Evolutionary conservation across 1,140 invertebrate genomes (phyloP).

Genomic region (Hesperophylax magnus): DNA sequence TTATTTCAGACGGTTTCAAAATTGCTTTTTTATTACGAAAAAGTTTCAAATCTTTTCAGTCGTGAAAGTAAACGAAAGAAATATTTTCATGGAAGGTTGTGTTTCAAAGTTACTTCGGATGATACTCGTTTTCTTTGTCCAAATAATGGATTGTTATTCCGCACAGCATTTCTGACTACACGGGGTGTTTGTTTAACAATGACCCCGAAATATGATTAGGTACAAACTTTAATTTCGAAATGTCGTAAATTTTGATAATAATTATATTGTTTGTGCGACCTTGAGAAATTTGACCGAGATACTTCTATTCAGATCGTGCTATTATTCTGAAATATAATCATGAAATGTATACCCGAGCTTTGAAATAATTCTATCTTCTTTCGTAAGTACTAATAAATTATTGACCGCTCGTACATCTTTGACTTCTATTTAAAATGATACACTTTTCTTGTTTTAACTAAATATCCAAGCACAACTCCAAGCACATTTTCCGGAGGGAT

Average conservation of each 20-base stretch:
- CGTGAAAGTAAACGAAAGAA: conserved; percentile 8
- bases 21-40: not conserved
- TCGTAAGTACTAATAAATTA: too few relatives aligned
- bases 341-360: too few relatives aligned
- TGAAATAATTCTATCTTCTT: too few relatives aligned
- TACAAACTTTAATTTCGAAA: not conserved
- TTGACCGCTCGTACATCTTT: too few relatives aligned
- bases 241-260: not conserved
- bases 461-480: too few relatives aligned
- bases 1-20: conserved; percentile 16
- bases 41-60: not conserved
- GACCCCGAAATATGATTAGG: not conserved
- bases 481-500: too few relatives aligned
- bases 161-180: not conserved
- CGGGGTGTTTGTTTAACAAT: not conserved
- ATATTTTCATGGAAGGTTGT: conserved; percentile 5
- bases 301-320: too few relatives aligned
- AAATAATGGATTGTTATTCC: conserved; percentile 32
- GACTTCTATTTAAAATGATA: too few relatives aligned
- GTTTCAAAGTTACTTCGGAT: not conserved
- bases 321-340: too few relatives aligned
- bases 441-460: too few relatives aligned
- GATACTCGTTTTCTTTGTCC: not conserved
- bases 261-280: not conserved
- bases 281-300: too few relatives aligned